Evolutionary conservation across 2,113 vertebrate genomes (phyloP).

Genomic region (Cephalopterus ornatus): DNA sequence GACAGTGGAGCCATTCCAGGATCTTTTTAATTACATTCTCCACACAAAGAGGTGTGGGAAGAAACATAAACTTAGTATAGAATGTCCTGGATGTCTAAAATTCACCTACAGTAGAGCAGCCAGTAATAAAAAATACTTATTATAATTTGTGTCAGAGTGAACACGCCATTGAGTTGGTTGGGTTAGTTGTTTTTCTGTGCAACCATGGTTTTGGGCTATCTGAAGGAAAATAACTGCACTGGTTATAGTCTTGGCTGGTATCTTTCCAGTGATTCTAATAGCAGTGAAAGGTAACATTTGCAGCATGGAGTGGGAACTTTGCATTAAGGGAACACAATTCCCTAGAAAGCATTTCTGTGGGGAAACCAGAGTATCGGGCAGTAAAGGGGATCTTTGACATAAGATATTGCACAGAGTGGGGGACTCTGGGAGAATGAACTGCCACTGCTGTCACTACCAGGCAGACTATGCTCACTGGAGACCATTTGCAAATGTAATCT

Average conservation of each 20-base stretch:
- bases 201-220: neutral
- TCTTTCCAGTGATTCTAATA: neutral
- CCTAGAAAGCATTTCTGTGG: neutral
- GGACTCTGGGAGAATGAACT: neutral
- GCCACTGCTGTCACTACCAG: neutral
- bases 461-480: neutral
- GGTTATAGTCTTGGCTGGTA: neutral
- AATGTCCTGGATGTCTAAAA: neutral
- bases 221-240: neutral
- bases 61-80: neutral
- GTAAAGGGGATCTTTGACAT: neutral
- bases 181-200: neutral
- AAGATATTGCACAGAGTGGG: neutral
- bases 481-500: neutral
- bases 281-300: neutral
- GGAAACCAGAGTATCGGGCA: neutral
- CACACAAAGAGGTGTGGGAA: neutral
- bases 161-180: accelerated
- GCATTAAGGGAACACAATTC: neutral
- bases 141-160: neutral
- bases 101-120: neutral
- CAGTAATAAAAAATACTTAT: neutral
- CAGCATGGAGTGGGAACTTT: neutral
- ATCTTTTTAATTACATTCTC: neutral
- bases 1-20: neutral